Conservation (phyloP, 2,113 vertebrate genomes). For the Callorhinus ursinus region DNA sequence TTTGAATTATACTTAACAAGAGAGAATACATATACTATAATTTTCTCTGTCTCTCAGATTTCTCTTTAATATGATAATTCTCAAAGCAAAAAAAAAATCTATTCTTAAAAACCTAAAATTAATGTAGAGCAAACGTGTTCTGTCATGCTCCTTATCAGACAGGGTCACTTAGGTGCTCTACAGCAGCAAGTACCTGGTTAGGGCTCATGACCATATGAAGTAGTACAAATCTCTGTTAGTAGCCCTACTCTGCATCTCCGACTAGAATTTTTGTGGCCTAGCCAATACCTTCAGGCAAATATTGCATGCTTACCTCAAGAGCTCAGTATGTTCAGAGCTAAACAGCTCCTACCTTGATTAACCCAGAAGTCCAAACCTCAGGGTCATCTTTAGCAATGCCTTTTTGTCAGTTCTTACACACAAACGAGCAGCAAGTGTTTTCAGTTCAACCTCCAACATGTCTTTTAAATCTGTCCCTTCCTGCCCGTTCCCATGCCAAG, state of each 20-base stretch:
- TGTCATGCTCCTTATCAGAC: neutral
- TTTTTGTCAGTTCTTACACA: neutral
- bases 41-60: slow-evolving; percentile 39
- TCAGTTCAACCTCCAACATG: neutral
- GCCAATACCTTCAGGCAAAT: neutral
- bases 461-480: neutral
- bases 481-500: neutral
- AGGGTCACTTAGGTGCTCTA: neutral
- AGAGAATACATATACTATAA: neutral
- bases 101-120: slow-evolving; percentile 25
- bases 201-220: neutral
- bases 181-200: no score
- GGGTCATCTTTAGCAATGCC: neutral
- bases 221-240: neutral
- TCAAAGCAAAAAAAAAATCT: neutral
- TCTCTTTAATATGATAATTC: slow-evolving; percentile 18
- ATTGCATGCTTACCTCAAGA: neutral
- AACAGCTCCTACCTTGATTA: neutral
- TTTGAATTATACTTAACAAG: slow-evolving; percentile 56
- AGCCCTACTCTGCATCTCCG: neutral
- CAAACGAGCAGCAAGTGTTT: neutral
- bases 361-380: neutral
- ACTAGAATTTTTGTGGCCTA: neutral
- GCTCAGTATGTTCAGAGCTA: neutral
- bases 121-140: neutral